Evolutionary conservation across 2,888 invertebrate genomes (phyloP), one percentile per base, ranked within the genome.

Genomic region (Lacanobia oleracea): DNA sequence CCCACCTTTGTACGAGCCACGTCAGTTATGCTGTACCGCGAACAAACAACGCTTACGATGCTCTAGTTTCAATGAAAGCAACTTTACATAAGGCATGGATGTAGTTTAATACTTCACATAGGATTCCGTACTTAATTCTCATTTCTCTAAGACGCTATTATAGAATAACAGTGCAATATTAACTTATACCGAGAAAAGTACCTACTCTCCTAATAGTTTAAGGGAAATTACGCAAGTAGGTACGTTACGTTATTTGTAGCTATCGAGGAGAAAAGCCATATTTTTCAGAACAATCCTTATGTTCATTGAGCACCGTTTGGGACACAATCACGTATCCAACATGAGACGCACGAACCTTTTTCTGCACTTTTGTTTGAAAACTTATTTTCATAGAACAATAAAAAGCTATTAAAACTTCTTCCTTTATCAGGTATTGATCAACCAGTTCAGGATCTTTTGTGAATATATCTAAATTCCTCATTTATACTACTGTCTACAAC

Each of bases 11-110:
- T 51, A 14, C 12, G 51, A 21, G 59, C 40, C 66, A 63, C 56
- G 68, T 63, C 27, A 78, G 59, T 64, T 64, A 77, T 63, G 74
- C 23, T 53, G 27, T 37, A 43, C n/a, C 21, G 37, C 6, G 48
- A 75, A 67, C 71, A 64, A 69, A 64, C 51, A 61, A 60, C 2
- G 21, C 33, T 43, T 50, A 59, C 27, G 57, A 48, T 23, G 45
- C 3, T 40, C 27, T 72, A 56, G 72, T 72, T 64, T 64, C 9
- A 72, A 76, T 70, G 45, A 45, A 45, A 45, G 45, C 16, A 45
- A 0, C 45, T 45, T 45, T 16, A 16, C 9, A 45, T 45, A 4
- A 45, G 14, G 45, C 10, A 40, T 40, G 40, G 37, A 27, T 27
- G 37, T 8, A 37, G 37, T 48, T 62, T 14, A 54, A 27, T 12